Evolutionary conservation across 1,140 invertebrate species (phyloP), one percentile per base, ranked within the genome.

Genomic region (Drosophila ambigua): DNA sequence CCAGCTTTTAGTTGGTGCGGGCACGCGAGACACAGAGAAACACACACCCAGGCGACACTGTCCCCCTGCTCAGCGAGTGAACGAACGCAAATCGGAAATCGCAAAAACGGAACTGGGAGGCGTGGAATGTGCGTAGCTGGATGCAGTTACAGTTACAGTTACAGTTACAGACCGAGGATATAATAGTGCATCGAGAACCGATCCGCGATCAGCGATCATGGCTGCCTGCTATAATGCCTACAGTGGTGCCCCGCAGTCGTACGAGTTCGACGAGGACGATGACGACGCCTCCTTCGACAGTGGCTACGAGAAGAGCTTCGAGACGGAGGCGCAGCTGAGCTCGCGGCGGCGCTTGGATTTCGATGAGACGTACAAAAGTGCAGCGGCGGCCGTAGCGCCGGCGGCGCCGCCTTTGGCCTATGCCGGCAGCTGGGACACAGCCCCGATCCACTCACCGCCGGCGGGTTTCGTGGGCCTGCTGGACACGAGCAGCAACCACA

Each of bases 241-340:
- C 61, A 92, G 79, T 52, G 81, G 90, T 23, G 69, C 35, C 13
- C 43, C 91, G 61, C 89, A 90, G 43, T 90, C 87, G 28, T 92
- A 90, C 53, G 94, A 94, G 35, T 95, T 95, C 74, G 94, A 94
- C 75, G 95, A 95, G 77, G 88, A 88, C 24, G 94, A 94, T 72
- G 88, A 90, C 39, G 93, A 95, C 44, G 95, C 94, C 71, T 95
- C 95, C 43, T 95, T 94, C 46, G 95, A 95, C 77, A 95, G 95
- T 0, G 95, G 95, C 43, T 94, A 95, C 72, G 95, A 95, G 59
- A 94, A 94, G 59, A 94, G 93, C 66, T 94, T 94, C 63, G 93
- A 94, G 63, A 90, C 88, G 46, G 88, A 87, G 45, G 69, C 53
- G 15, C 72, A 78, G 50, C 35, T 72, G 9, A 92, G 77, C 23